Evolutionary conservation across 2,113 vertebrate species (phyloP).

Genomic region (Elaphurus davidianus): DNA sequence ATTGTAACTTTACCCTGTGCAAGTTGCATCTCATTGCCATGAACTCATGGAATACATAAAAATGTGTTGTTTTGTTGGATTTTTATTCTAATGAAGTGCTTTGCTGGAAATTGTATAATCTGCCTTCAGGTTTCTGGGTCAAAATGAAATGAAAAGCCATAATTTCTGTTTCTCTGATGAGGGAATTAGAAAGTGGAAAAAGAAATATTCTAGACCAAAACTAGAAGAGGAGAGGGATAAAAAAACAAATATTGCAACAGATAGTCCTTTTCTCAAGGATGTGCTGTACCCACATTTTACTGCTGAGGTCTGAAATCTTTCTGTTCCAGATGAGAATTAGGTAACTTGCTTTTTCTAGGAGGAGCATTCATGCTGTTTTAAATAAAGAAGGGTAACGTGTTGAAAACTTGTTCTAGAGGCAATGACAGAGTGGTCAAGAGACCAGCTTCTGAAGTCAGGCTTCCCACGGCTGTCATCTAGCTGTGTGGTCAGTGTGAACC

Average conservation of each 20-base stretch:
- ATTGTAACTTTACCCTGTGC: background rate
- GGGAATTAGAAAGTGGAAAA: background rate
- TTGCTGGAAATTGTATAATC: slow-evolving; percentile 48
- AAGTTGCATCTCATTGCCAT: background rate
- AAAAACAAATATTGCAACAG: background rate
- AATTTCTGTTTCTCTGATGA: slow-evolving; percentile 38
- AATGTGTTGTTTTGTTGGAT: slow-evolving; percentile 11
- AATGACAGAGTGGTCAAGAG: background rate
- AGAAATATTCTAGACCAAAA: slow-evolving; percentile 7
- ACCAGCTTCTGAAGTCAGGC: background rate
- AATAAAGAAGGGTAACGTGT: background rate
- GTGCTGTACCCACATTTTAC: background rate
- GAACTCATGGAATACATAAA: background rate
- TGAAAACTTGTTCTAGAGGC: background rate
- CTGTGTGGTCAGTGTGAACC: background rate
- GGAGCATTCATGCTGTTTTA: background rate
- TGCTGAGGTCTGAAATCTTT: background rate
- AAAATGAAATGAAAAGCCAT: slow-evolving; percentile 47
- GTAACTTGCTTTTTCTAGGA: background rate
- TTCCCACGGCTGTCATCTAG: background rate
- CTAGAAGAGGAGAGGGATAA: background rate
- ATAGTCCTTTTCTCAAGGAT: background rate
- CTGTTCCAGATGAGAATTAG: background rate
- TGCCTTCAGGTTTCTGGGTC: background rate
- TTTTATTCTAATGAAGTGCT: slow-evolving; percentile 29